phyloP scores from a whole-genome alignment of 2,113 vertebrate species.

The Rhadina sibilatrix region DNA sequence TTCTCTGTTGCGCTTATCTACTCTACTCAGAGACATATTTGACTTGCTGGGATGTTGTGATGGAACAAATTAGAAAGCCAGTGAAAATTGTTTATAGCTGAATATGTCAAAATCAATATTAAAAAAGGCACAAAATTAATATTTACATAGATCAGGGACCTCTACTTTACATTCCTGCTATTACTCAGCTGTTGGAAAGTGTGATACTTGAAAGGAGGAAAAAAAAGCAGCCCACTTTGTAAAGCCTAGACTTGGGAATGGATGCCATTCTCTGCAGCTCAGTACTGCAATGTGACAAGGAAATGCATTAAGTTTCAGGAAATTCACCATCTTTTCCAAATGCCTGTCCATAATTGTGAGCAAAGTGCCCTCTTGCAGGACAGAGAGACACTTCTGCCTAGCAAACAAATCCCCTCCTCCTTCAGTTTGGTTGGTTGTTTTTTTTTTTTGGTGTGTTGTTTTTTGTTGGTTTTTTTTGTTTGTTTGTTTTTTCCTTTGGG shows the following conservation, averaged over 20 bases:
- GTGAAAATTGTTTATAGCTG: not conserved
- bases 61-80: constrained; percentile 22
- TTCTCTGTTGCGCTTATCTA: constrained; percentile 40
- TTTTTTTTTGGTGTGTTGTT: not conserved
- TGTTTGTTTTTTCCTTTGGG: not conserved
- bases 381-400: not conserved
- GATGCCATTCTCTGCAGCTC: not conserved
- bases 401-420: not conserved
- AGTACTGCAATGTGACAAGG: not conserved
- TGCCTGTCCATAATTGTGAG: not conserved
- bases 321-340: not conserved
- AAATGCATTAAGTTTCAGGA: not conserved
- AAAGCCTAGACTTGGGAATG: not conserved
- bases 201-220: not conserved
- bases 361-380: not conserved
- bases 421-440: too few relatives aligned
- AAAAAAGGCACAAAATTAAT: not conserved
- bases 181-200: not conserved
- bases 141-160: not conserved
- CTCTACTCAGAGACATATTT: not conserved
- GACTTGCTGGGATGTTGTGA: constrained; percentile 26
- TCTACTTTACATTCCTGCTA: not conserved
- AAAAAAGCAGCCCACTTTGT: not conserved
- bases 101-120: not conserved
- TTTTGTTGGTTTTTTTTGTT: not conserved